phyloP scores from a whole-genome alignment of 2,888 invertebrate species.

The Zygaena filipendulae region DNA sequence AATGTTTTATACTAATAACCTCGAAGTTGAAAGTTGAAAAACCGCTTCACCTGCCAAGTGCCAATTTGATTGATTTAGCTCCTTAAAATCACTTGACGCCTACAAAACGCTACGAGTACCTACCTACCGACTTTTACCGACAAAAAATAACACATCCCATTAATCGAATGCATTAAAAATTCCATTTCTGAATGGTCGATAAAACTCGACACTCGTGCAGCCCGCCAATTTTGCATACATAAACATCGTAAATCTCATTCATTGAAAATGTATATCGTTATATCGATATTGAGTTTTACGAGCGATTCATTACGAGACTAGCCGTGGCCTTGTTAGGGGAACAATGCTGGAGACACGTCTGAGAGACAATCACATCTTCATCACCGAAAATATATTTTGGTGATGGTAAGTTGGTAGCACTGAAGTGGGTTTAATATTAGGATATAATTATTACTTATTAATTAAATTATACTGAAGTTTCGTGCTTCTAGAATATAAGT shows the following conservation, averaged over 20 bases:
- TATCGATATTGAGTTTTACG: slow-evolving; percentile 46
- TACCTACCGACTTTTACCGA: no score
- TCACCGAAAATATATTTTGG: slow-evolving; percentile 48
- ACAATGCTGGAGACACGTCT: slow-evolving; percentile 42
- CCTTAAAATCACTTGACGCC: slow-evolving; percentile 29
- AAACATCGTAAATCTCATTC: slow-evolving; percentile 60
- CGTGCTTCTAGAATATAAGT: no score
- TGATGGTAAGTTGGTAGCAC: no score
- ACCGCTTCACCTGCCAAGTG: no score
- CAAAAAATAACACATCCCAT: no score
- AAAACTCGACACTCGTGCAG: slow-evolving; percentile 53
- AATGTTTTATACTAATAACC: no score
- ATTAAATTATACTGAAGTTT: no score
- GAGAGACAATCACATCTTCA: slow-evolving; percentile 59
- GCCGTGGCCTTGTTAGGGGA: slow-evolving; percentile 35
- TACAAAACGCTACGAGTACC: no score
- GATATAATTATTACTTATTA: no score
- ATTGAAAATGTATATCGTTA: slow-evolving; percentile 55
- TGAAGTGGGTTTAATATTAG: no score
- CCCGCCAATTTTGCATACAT: slow-evolving; percentile 51
- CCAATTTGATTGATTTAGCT: no score
- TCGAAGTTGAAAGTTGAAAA: no score
- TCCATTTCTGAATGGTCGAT: slow-evolving; percentile 53
- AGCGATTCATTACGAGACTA: slow-evolving; percentile 42
- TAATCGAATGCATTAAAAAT: slow-evolving; percentile 44